These are phyloP conservation scores for Tragopan temminckii DNA, from an alignment of 2,797 vertebrate genomes.

Conservation along the genomic window DNA sequence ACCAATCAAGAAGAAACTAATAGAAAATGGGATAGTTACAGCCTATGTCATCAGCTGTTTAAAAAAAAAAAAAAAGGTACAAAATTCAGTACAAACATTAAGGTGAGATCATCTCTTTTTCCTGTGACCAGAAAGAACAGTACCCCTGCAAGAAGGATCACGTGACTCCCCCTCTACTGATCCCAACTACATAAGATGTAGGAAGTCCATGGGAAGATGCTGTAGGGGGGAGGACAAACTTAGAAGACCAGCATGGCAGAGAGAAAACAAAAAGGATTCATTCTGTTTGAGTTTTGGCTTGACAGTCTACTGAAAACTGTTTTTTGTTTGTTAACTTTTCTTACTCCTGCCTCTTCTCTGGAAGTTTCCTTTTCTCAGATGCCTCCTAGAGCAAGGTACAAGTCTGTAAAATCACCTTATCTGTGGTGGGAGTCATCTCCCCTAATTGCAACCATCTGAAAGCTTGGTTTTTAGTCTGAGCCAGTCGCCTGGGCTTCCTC, in stretches of 20 bases:
- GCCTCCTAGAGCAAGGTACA: background rate
- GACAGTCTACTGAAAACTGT: background rate
- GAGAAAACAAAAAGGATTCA: background rate
- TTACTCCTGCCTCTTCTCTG: background rate
- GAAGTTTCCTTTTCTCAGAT: background rate
- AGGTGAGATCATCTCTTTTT: background rate
- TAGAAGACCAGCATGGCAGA: background rate
- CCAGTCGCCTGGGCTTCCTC: background rate
- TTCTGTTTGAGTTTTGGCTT: background rate
- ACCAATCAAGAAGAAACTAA: background rate
- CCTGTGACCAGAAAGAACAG: background rate
- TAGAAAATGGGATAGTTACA: background rate
- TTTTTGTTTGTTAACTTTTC: background rate
- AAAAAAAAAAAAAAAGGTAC: background rate
- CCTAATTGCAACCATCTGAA: background rate
- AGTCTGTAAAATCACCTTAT: background rate
- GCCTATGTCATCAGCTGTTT: background rate
- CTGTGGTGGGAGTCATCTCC: background rate
- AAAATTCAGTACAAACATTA: background rate
- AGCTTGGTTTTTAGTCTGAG: background rate
- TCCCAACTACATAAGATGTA: background rate
- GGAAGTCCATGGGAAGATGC: rapidly evolving
- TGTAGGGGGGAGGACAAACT: rapidly evolving
- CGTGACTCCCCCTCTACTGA: rapidly evolving
- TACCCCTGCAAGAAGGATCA: background rate